Evolutionary conservation across 2,113 vertebrate genomes (phyloP), one percentile per base, ranked within the genome.

Genomic region (Gorsachius goisagi): DNA sequence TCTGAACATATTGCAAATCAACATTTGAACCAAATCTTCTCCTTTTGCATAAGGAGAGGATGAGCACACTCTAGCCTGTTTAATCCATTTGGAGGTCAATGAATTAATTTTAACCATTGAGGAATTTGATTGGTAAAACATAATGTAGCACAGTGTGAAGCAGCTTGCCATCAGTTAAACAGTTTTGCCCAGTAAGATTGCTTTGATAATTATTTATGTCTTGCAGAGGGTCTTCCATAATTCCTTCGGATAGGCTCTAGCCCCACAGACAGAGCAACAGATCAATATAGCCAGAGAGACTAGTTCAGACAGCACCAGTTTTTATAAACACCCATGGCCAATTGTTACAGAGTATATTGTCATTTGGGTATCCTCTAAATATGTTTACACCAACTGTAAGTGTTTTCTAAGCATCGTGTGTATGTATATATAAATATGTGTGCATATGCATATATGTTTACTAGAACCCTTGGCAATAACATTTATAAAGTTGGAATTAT

Each of bases 21-120:
- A 86, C 90, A 96, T 97, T 98, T 97, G 96, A 97, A 97, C 76
- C 91, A 97, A 97, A 97, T 95, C 96, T 97, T 97, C 97, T 97
- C 73, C 76, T 87, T 97, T 90, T 95, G 78, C 81, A 4, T 87
- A 90, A 91, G 72, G 77, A 95, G 78, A 91, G 87, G 88, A 92
- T 97, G 90, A 90, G 81, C 95, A 90, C 68, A 75, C 97, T 97
- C 93, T 96, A 96, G 95, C 78, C 92, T 97, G 90, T 96, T 97
- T 97, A 97, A 98, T 98, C 96, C 92, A 85, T 44, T 90, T 76
- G 89, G 95, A 97, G 95, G 77, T 97, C 96, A 98, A 83, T 89
- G 81, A 95, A 98, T 97, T 97, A 64, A 90, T 93, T 97, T 90
- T 93, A 97, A 96, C 93, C 95, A 90, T 95, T 67, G 95, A 96